Conservation (phyloP, 2,113 vertebrate species). For the Daboia siamensis region DNA sequence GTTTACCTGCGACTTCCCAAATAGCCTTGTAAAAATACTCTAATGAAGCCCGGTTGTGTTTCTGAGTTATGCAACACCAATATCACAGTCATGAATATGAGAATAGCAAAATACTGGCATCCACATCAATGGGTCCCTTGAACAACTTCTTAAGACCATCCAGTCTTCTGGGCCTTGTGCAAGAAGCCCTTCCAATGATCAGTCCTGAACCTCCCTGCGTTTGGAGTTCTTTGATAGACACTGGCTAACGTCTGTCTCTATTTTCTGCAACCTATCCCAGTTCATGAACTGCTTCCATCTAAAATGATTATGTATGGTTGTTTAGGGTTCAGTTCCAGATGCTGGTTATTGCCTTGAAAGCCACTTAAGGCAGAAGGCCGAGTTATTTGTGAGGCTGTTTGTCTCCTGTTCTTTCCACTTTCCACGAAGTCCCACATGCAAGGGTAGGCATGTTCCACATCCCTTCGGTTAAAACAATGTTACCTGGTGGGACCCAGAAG, state of each 20-base stretch:
- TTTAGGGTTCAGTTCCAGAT: not conserved
- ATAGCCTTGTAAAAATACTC: constrained; percentile 61
- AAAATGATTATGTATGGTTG: not conserved
- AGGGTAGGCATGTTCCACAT: not conserved
- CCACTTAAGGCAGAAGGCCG: not conserved
- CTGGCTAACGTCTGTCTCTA: not conserved
- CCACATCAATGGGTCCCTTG: not conserved
- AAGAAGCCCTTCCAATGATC: not conserved
- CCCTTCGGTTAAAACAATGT: not conserved
- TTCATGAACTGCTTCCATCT: not conserved
- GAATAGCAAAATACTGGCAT: constrained; percentile 46
- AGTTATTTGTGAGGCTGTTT: not conserved
- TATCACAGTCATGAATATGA: constrained; percentile 59
- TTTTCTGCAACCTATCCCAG: not conserved
- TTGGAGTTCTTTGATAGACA: not conserved
- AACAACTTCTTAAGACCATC: not conserved
- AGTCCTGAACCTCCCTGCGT: no score
- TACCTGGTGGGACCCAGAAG: not conserved
- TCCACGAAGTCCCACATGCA: not conserved
- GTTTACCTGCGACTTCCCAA: constrained; percentile 67
- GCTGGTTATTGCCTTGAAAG: not conserved
- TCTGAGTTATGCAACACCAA: constrained; percentile 57
- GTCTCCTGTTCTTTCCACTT: not conserved
- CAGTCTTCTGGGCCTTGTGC: not conserved
- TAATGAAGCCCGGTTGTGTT: constrained; percentile 56